Conservation (phyloP, 2,797 vertebrate species). For the Enteromius argenteus region DNA sequence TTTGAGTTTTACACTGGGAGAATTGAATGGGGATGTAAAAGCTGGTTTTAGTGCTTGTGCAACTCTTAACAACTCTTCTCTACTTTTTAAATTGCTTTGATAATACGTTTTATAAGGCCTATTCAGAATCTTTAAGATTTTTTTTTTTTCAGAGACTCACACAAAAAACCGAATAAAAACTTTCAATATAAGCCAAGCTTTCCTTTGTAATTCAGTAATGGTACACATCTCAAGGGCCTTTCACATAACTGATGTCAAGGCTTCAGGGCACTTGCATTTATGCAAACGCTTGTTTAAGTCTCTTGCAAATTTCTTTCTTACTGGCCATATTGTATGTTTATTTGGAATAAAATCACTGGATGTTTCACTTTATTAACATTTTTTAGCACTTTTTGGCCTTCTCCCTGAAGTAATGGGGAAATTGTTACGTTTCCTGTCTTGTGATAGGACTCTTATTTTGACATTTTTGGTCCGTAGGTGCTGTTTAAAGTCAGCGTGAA, state of each 20-base stretch:
- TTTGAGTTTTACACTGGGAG: neutral
- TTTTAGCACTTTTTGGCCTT: neutral
- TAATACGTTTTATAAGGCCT: neutral
- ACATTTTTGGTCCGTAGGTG: too few species aligned
- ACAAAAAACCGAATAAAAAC: neutral
- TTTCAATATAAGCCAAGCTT: slow-evolving; percentile 28
- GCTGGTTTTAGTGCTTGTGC: neutral
- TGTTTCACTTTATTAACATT: neutral
- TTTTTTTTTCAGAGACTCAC: slow-evolving; percentile 7
- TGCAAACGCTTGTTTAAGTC: neutral
- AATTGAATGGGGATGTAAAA: neutral
- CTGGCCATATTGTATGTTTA: neutral
- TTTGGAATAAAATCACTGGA: neutral
- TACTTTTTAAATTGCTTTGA: neutral
- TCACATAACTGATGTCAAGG: neutral
- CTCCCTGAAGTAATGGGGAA: neutral
- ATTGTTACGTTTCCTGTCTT: neutral
- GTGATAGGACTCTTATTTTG: neutral
- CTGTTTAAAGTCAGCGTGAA: too few species aligned
- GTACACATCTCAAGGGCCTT: neutral
- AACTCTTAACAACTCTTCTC: neutral
- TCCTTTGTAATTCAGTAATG: slow-evolving; percentile 9
- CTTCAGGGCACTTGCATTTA: neutral
- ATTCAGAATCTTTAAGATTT: neutral
- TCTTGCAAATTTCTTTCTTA: neutral